Evolutionary conservation across 2,113 vertebrate genomes (phyloP).

Genomic region (Chloebia gouldiae): DNA sequence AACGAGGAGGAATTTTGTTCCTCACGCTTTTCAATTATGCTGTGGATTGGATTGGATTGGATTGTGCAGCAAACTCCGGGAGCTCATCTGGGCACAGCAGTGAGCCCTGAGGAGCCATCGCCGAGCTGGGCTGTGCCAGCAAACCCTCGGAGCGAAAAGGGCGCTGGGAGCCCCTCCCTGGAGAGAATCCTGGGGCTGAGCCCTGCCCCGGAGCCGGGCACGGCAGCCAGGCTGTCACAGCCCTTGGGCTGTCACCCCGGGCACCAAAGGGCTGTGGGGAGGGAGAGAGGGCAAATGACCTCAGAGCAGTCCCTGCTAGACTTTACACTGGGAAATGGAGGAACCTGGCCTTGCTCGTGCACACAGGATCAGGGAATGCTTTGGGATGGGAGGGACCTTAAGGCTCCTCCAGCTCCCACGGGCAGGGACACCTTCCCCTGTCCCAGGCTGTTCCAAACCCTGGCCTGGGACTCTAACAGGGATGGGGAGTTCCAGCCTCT

Average conservation of each 20-base stretch:
- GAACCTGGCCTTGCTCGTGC: background rate
- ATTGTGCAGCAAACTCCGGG: conserved; percentile 51
- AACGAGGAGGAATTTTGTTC: conserved; percentile 62
- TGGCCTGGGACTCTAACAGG: background rate
- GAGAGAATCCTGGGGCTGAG: background rate
- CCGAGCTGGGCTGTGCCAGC: conserved; percentile 9
- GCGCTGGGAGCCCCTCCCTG: background rate
- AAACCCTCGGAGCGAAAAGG: background rate
- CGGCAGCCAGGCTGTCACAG: background rate
- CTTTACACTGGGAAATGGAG: fast-evolving
- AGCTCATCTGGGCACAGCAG: conserved; percentile 68
- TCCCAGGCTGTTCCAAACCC: background rate
- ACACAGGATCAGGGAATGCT: background rate
- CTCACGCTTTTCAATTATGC: conserved; percentile 58
- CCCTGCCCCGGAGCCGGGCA: background rate
- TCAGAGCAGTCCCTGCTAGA: fast-evolving
- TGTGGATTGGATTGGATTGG: conserved; percentile 32
- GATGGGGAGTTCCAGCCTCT: no score
- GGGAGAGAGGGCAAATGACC: fast-evolving
- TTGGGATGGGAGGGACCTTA: background rate
- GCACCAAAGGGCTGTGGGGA: background rate
- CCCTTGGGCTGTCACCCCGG: background rate
- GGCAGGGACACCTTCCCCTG: background rate
- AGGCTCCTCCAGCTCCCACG: no score
- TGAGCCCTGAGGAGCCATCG: conserved; percentile 46